phyloP scores from a whole-genome alignment of 2,797 vertebrate genomes.

The Falco biarmicus region DNA sequence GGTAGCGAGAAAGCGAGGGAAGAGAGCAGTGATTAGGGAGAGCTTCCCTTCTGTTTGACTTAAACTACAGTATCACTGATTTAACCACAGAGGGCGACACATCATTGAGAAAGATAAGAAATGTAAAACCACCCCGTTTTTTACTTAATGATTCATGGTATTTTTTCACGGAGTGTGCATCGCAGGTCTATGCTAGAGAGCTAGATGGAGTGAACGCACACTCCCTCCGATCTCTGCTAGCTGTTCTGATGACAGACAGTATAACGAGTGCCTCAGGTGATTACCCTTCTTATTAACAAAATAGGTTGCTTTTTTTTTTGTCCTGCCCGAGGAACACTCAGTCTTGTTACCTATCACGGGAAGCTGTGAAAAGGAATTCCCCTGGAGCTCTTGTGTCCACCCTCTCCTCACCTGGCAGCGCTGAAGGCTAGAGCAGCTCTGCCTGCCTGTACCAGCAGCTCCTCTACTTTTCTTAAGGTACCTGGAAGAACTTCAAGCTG shows the following conservation, averaged over 20 bases:
- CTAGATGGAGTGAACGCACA: background rate
- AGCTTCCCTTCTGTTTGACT: background rate
- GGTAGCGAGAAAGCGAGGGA: background rate
- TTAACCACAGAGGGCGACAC: background rate
- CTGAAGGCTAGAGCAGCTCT: background rate
- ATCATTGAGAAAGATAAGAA: background rate
- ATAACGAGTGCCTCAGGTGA: background rate
- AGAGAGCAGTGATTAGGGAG: background rate
- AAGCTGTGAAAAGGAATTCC: background rate
- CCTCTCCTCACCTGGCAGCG: background rate
- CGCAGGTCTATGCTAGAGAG: background rate
- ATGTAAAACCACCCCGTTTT: fast-evolving
- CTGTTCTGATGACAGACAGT: background rate
- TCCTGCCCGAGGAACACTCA: background rate
- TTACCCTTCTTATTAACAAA: background rate
- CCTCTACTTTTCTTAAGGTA: background rate
- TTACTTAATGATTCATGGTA: background rate
- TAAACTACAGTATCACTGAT: fast-evolving
- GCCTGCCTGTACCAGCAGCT: background rate
- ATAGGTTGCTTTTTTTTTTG: background rate
- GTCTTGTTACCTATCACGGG: background rate
- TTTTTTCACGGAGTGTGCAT: background rate
- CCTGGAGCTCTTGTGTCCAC: background rate
- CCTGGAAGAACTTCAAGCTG: background rate
- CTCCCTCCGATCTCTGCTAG: fast-evolving